Evolutionary conservation across 1,140 invertebrate species (phyloP), one percentile per base, ranked within the genome.

Genomic region (Zaprionus vittiger): DNA sequence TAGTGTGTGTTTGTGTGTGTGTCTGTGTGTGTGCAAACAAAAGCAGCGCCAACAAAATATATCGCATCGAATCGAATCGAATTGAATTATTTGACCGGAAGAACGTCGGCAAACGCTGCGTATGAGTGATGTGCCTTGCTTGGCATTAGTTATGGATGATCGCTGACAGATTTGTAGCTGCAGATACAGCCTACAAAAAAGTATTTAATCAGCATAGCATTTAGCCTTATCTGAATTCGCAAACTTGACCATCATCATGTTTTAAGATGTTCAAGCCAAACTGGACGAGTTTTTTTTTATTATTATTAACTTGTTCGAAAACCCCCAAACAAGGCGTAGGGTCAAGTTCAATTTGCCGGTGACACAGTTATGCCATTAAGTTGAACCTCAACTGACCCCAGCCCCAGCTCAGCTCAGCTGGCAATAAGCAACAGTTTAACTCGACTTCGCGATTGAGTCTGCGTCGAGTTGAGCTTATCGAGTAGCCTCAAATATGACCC

Each of bases 271-370:
- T 55, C 49, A 56, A 31, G 52, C 41, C 60, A 64, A 75, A 75
- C 54, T 75, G 54, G 55, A 59, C 67, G 67, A 75, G 67, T 71
- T 75, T 55, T 47, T 20, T 28, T 28, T 31, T 34, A 11, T 34
- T 9, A 34, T 11, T 34, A 34, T 34, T 34, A 11, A 34, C 31
- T 34, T 20, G 17, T 34, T 6, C 14, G n/a, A 31, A 37, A 54
- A 64, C 11, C 61, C 12, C 26, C n/a, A 41, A 14, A 59, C n/a
- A 47, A 67, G 26, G 38, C 65, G 47, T 38, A 82, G 76, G 85
- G 83, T 90, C 85, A 90, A 90, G 85, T 90, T 90, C 79, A 90
- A 90, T 85, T 82, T 52, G 79, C 85, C 85, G 85, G 81, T 90
- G 85, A 90, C 85, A 90, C 85, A 90, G 73, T 90, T 90, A 82